Conservation (phyloP, 2,797 vertebrate genomes). For the Sebastes dallii region DNA sequence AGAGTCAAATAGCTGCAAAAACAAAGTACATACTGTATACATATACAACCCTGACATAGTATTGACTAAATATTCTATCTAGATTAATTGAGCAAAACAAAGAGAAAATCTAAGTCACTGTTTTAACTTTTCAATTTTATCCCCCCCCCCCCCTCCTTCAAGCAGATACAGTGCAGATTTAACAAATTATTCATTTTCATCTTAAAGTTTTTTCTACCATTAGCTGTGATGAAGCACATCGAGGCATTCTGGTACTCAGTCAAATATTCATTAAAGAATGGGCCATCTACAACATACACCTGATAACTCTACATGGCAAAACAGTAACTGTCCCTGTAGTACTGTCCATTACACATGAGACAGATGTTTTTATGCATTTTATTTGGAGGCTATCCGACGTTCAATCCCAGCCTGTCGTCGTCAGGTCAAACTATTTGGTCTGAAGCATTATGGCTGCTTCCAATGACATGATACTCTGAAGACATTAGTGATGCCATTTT, state of each 20-base stretch:
- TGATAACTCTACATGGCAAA: background rate
- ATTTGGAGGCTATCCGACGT: slow-evolving; percentile 13
- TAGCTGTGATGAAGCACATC: background rate
- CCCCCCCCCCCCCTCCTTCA: background rate
- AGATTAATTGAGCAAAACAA: background rate
- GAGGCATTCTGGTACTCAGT: background rate
- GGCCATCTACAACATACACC: background rate
- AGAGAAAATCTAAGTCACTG: background rate
- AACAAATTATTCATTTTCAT: slow-evolving; percentile 14
- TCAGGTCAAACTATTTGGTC: slow-evolving; percentile 51
- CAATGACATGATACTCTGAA: slow-evolving; percentile 12
- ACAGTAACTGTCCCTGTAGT: background rate
- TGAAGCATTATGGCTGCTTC: slow-evolving; percentile 33
- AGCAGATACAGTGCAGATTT: slow-evolving; percentile 27
- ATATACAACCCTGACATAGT: background rate
- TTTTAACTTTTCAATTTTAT: slow-evolving; percentile 19
- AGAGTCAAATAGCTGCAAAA: background rate
- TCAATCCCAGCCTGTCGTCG: background rate
- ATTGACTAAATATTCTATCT: background rate
- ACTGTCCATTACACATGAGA: slow-evolving; percentile 13
- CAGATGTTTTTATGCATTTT: slow-evolving; percentile 23
- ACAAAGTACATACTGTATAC: background rate
- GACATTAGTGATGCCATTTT: slow-evolving; percentile 15
- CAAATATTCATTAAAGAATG: background rate
- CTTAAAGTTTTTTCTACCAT: background rate